Base-by-base conservation (phyloP, 1,140 invertebrate species). In the Heliothis subflexa region DNA sequence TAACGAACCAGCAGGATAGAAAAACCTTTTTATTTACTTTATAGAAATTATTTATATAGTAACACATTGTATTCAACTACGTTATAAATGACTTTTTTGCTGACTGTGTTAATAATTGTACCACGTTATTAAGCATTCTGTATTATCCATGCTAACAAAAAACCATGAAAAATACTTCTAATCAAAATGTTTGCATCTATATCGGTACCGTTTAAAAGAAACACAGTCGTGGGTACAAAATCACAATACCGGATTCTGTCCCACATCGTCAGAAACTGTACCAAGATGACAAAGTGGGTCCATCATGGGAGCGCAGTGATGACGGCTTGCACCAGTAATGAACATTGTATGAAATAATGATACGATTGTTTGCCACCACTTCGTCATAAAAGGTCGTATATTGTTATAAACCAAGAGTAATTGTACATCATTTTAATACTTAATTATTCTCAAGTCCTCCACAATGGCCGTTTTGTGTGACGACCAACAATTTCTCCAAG, bases 241-340 rank as follows among this genome's bases (percentile, higher is more conserved):
- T 50, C 45, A 75, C 73, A 75, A 75, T 75, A 75, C 73, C 73
- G 14, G 73, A 75, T 75, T 75, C 73, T 59, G 59, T 52, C 59
- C 73, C 40, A 75, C 59, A 75, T 75, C 16, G 18, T 64, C 62
- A 59, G 73, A 75, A 75, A 75, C 73, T 75, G 59, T 75, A 75
- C 45, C 73, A 28, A 40, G 14, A 2, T 50, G 57, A 79, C 66
- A 45, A 86, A 83, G 78, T 85, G 75, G 80, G 80, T 81, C 82
- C 79, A 84, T 84, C 81, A 83, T 86, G 81, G 73, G 85, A 86
- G 62, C 13, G 47, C 16, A 33, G 21, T 64, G 73, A 62, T 62
- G 40, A 64, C 21, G 21, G 55, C 10, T 64, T 55, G 54, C 52
- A 54, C 13, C n/a, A 18, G 52, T 81, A 76, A 78, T 76, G 52